Evolutionary conservation across 1,140 invertebrate genomes (phyloP), one percentile per base, ranked within the genome.

Genomic region (Sycophaga agraensis): DNA sequence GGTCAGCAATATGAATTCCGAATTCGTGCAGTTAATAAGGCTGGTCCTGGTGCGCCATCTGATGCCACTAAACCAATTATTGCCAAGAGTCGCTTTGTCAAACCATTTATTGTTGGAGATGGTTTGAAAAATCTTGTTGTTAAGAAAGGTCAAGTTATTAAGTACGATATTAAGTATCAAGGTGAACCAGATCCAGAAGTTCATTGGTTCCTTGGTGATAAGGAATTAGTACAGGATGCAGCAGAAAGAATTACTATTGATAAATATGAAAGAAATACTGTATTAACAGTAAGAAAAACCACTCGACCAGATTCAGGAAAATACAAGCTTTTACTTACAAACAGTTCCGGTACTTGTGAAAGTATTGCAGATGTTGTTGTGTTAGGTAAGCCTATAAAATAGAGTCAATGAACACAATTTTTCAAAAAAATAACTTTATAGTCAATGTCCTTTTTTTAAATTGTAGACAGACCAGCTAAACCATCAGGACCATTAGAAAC

Each of bases 1-100:
- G 95, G 94, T 17, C 88, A 89, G 55, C 92, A 95, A 65, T 99
- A 99, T 70, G 94, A 98, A 82, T 99, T 99, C 82, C 85, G 97
- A 65, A 90, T 99, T 40, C 87, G 92, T 66, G 97, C 97, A 53
- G 88, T 97, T 50, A 98, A 99, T 81, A 96, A 95, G 76, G 96
- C 91, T 55, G 96, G 96, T 48, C 93, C 93, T 73, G 93, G 96
- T 73, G 92, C 94, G 82, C 94, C 95, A 5, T 97, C 93, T 70
- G 92, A 98, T 64, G 87, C 91, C 35, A 97, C 96, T 12, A 96
- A 97, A 77, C 91, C 96, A 45, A 93, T 97, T 63, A 91, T 96
- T 70, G 95, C 96, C 50, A 98, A 98, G 82, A 93, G 92, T 66
- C 85, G 95, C 82, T 97, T 96, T 70, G 94, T 97, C 4, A 96